phyloP scores from a whole-genome alignment of 2,888 invertebrate genomes.

The Tipula unca region DNA sequence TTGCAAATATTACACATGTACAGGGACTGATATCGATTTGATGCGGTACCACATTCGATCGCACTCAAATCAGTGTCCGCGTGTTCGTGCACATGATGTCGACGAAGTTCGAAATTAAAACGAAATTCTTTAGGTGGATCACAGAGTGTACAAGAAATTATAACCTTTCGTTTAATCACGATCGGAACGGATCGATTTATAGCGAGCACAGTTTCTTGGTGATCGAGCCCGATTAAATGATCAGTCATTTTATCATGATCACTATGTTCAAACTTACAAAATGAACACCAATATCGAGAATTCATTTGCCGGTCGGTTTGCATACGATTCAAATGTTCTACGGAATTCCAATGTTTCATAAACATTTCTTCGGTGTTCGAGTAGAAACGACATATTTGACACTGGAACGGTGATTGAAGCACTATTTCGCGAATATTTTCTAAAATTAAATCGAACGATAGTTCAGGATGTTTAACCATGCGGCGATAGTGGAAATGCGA shows the following conservation, averaged over 20 bases:
- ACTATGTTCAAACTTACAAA: constrained; percentile 61
- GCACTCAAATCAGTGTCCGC: constrained; percentile 28
- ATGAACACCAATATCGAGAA: constrained; percentile 57
- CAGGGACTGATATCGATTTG: constrained; percentile 56
- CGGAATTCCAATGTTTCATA: constrained; percentile 64
- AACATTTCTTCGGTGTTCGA: constrained; percentile 66
- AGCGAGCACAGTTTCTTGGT: constrained; percentile 62
- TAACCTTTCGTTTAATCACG: constrained; percentile 57
- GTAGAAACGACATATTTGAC: constrained; percentile 75
- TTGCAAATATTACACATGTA: constrained; percentile 53
- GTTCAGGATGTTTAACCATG: constrained; percentile 49
- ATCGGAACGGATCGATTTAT: constrained; percentile 76
- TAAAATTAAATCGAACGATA: constrained; percentile 56
- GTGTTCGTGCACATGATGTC: constrained; percentile 50
- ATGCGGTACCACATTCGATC: constrained; percentile 43
- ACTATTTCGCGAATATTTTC: constrained; percentile 71
- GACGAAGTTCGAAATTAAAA: constrained; percentile 64
- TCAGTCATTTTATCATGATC: constrained; percentile 56
- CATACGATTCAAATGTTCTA: constrained; percentile 42
- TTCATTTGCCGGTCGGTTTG: background rate
- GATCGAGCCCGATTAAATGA: constrained; percentile 57
- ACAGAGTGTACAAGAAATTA: constrained; percentile 59
- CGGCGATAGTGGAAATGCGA: constrained; percentile 78
- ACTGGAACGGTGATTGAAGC: constrained; percentile 76
- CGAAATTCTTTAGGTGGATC: constrained; percentile 49